phyloP scores from a whole-genome alignment of 2,113 vertebrate species.

The Heterotilapia buettikoferi region DNA sequence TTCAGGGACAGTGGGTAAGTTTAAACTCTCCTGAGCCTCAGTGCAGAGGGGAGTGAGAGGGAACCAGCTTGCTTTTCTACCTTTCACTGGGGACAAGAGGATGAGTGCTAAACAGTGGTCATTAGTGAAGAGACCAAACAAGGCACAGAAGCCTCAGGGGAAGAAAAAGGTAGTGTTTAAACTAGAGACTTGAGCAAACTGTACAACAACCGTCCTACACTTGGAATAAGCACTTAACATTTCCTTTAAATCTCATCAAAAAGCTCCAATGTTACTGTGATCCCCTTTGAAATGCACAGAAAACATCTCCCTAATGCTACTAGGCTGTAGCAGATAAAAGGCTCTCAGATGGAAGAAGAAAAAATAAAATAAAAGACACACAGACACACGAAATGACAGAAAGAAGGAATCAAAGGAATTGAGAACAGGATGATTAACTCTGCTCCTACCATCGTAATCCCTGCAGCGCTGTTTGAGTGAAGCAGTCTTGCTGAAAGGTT shows the following conservation, averaged over 20 bases:
- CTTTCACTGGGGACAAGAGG: constrained; percentile 12
- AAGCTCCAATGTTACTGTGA: background rate
- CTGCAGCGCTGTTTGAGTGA: constrained; percentile 91
- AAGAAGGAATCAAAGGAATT: background rate
- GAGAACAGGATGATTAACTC: background rate
- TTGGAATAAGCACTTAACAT: background rate
- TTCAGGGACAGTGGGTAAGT: constrained; percentile 40
- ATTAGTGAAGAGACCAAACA: constrained; percentile 60
- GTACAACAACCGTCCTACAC: background rate
- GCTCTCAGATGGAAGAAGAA: background rate
- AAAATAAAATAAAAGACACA: background rate
- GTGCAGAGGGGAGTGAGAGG: background rate
- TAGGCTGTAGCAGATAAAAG: background rate
- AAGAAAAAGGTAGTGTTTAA: background rate
- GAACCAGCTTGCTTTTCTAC: background rate
- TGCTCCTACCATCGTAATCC: constrained; percentile 89
- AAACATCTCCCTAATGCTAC: background rate
- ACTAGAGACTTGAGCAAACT: background rate
- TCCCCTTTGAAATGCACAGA: background rate
- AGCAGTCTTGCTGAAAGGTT: constrained; percentile 78
- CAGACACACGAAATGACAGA: background rate
- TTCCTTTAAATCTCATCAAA: background rate
- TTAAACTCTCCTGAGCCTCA: constrained; percentile 37
- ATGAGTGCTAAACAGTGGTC: constrained; percentile 46
- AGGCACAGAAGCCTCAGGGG: constrained; percentile 13